These are phyloP conservation scores for Mormyrus hasselquistii DNA, from an alignment of 2,797 vertebrate genomes.

Conservation along the genomic window DNA sequence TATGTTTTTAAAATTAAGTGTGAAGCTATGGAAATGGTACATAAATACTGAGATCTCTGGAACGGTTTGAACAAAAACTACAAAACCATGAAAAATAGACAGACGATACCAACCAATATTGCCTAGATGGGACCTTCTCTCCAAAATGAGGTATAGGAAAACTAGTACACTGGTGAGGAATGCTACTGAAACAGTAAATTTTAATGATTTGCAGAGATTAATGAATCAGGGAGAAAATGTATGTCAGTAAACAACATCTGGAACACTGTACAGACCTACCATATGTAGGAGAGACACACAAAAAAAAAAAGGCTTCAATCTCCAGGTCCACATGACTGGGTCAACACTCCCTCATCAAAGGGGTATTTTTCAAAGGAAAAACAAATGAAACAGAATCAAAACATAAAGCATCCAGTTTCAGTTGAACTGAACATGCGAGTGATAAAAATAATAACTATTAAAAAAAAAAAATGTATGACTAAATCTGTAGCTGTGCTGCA, in stretches of 20 bases:
- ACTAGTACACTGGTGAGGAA: not conserved
- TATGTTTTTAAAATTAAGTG: not conserved
- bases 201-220: constrained; percentile 1
- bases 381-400: not conserved
- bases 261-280: not conserved
- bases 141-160: not conserved
- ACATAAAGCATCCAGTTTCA: not conserved
- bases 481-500: not conserved
- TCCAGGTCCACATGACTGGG: not conserved
- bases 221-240: not conserved
- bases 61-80: not conserved
- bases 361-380: not conserved
- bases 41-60: not conserved
- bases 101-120: not conserved
- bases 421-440: not conserved
- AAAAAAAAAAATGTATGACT: not conserved
- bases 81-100: not conserved
- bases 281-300: not conserved
- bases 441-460: not conserved
- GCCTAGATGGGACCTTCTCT: not conserved
- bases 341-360: not conserved
- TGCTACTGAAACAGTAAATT: not conserved
- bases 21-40: not conserved
- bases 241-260: constrained; percentile 12
- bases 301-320: not conserved